Percentiles rank a stretch among this genome's conserved stretches.
Evolutionary conservation across 2,888 invertebrate species (phyloP).

Genomic region (Dicyrtomina minuta): DNA sequence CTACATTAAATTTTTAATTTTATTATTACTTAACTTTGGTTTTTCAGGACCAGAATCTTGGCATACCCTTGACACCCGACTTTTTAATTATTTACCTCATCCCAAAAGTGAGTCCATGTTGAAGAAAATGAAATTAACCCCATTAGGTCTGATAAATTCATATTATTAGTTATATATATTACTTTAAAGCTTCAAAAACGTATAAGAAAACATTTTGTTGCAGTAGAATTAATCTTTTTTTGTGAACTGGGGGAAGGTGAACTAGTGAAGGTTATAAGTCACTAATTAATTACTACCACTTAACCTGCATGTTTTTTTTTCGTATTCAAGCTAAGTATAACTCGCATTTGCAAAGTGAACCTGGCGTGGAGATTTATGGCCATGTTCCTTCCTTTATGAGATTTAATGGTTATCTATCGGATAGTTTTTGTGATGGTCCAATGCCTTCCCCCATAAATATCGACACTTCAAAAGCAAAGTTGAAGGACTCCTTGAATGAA

Average conservation of each 20-base stretch:
- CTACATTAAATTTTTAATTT: too few relatives aligned
- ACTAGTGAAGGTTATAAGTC: not conserved
- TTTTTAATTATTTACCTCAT: conserved; percentile 1
- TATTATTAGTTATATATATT: too few relatives aligned
- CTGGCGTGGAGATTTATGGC: conserved; percentile 15
- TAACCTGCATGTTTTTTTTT: too few relatives aligned
- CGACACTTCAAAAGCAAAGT: conserved; percentile 12
- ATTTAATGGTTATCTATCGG: not conserved
- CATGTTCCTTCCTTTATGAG: conserved; percentile 24
- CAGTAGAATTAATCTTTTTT: not conserved
- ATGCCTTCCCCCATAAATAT: conserved; percentile 24
- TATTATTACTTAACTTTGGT: too few relatives aligned
- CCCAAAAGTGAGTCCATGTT: not conserved
- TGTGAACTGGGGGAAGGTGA: not conserved
- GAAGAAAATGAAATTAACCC: not conserved
- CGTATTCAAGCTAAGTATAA: too few relatives aligned
- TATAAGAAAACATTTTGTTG: too few relatives aligned
- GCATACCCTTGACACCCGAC: conserved; percentile 15
- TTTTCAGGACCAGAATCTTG: conserved; percentile 24
- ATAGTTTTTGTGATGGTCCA: conserved; percentile 21
- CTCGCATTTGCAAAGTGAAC: too few relatives aligned
- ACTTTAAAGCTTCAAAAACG: too few relatives aligned
- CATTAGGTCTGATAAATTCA: not conserved
- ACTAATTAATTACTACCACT: not conserved
- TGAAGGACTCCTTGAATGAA: conserved; percentile 13